Base-by-base conservation (phyloP, 2,113 vertebrate species). In the Theristicus caerulescens region DNA sequence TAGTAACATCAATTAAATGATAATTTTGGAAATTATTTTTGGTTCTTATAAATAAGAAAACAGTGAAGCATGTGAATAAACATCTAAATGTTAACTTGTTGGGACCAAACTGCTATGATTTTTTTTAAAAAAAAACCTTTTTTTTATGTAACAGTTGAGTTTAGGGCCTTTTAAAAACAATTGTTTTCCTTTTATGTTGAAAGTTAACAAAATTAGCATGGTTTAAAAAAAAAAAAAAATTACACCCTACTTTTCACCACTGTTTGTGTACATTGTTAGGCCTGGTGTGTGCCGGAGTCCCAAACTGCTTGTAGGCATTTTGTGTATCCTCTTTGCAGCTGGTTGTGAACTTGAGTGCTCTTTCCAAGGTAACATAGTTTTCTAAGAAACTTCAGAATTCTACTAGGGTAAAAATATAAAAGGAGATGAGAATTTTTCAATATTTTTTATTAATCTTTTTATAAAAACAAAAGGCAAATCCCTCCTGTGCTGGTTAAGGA, bases 381-480 rank as follows among this genome's bases (percentile, higher is more conserved):
- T 98, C 97, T 98, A 98, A 98, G 97, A 94, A 97, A 97, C 98
- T 96, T 98, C 94, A 22, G 94, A 97, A 97, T 97, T 97, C 97
- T 98, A 90, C 96, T 97, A 96, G 97, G 96, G 96, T 97, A 94
- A 97, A 95, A 98, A 83, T 93, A 92, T 69, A 97, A 98, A 96
- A 95, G 96, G 94, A 98, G 87, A 97, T 94, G 94, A 97, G 97
- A 97, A 95, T 97, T 98, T 98, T 98, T 98, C 97, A 97, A 95
- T 98, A 98, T 98, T 98, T 98, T 98, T 98, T 98, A 98, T 98
- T 98, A 97, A 98, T 97, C 97, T 98, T 98, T 98, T 98, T 98
- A 98, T 98, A 98, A 98, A 97, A 97, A 62, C 88, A 83, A 93
- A 86, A 97, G 96, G 96, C 94, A 86, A 82, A 91, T 90, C 96